Evolutionary conservation across 2,113 vertebrate genomes (phyloP).

Genomic region (Bujurquina vittata): DNA sequence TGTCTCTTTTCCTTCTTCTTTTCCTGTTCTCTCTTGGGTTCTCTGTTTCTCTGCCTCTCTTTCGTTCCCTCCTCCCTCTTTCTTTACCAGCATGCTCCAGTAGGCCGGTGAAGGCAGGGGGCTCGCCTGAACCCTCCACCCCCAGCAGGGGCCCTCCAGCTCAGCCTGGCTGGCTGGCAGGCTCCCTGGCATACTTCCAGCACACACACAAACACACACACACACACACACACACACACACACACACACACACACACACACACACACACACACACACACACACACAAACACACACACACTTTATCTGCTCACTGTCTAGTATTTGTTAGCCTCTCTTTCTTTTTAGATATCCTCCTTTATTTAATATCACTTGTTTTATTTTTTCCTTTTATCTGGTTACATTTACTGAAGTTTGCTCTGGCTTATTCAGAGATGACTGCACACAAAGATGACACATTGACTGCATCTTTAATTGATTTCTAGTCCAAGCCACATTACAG

Average conservation of each 20-base stretch:
- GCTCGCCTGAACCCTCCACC: constrained; percentile 72
- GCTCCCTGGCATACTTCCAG: constrained; percentile 71
- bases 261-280: constrained; percentile 26
- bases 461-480: neutral
- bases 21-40: neutral
- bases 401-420: neutral
- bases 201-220: constrained; percentile 25
- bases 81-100: constrained; percentile 68
- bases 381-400: neutral
- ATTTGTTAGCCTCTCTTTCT: constrained; percentile 14
- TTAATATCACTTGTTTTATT: neutral
- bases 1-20: constrained; percentile 1
- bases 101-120: constrained; percentile 69
- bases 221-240: constrained; percentile 25
- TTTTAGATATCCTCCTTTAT: neutral
- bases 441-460: constrained; percentile 3
- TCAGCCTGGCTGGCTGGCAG: constrained; percentile 70
- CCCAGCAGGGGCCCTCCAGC: constrained; percentile 70
- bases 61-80: constrained; percentile 9
- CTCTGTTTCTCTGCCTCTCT: neutral
- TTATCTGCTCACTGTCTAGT: constrained; percentile 8
- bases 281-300: constrained; percentile 21
- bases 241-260: constrained; percentile 24
- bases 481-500: neutral
- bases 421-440: neutral